A percentile compares a stretch with the other conserved stretches of the same genome.
These are phyloP conservation scores for Cheilosia impressa DNA, from an alignment of 2,888 invertebrate species.

Conservation along the genomic window DNA sequence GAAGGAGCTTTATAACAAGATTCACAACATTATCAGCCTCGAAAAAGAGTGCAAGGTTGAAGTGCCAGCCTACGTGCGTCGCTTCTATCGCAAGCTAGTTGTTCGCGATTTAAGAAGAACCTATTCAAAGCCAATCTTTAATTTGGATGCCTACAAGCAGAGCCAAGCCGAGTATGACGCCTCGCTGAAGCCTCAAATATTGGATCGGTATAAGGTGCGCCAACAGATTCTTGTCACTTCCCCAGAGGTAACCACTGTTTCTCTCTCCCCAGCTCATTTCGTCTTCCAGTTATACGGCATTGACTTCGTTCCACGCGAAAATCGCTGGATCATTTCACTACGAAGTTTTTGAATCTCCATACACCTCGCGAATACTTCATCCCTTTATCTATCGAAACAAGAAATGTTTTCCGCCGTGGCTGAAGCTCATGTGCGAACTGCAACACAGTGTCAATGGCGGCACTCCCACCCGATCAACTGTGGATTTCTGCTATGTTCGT, in stretches of 20 bases:
- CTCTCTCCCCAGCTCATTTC: conserved; percentile 77
- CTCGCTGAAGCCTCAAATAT: conserved; percentile 76
- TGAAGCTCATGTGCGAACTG: conserved; percentile 85
- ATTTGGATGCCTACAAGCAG: conserved; percentile 84
- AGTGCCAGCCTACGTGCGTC: conserved; percentile 81
- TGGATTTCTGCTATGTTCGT: conserved; percentile 94
- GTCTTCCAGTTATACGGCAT: conserved; percentile 76
- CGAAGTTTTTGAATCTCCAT: conserved; percentile 87
- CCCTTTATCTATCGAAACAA: conserved; percentile 92
- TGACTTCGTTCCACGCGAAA: conserved; percentile 83
- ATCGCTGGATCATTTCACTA: conserved; percentile 85
- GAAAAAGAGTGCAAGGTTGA: conserved; percentile 78
- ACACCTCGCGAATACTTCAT: conserved; percentile 89
- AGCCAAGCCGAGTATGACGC: conserved; percentile 11
- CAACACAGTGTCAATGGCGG: conserved; percentile 82
- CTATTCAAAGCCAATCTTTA: conserved; percentile 85
- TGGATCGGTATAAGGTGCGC: conserved; percentile 81
- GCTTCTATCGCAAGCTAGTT: conserved; percentile 86
- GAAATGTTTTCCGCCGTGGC: conserved; percentile 88
- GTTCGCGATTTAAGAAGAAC: conserved; percentile 86
- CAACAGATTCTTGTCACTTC: not conserved
- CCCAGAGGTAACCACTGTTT: too few relatives aligned
- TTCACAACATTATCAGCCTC: conserved; percentile 79
- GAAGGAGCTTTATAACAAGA: conserved; percentile 79
- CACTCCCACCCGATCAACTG: conserved; percentile 85